Evolutionary conservation across 2,888 invertebrate genomes (phyloP), one percentile per base, ranked within the genome.

Genomic region (Limnephilus auricula): DNA sequence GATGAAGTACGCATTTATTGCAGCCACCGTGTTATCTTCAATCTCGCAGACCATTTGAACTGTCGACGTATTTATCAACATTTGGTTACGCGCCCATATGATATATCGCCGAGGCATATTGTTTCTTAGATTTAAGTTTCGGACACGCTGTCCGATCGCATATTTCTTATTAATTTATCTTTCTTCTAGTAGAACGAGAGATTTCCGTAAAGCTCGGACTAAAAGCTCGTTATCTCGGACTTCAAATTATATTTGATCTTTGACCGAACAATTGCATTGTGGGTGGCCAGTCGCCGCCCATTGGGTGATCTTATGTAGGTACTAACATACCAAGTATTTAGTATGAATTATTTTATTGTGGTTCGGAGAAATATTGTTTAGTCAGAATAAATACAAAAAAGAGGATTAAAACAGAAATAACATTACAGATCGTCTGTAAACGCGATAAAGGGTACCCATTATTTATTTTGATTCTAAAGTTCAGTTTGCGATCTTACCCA

Each of bases 191-290:
- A 15, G 15, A 45, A 15, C 13, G 45, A 45, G 40, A 40, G 34
- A n/a, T 32, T 25, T 18, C n/a, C n/a, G 3, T n/a, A 78, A 18
- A n/a, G 79, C 13, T 89, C 83, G 90, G 90, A 65, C 84, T 2
- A 32, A 18, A 10, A 37, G 82, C 31, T 90, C 82, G 88, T 40
- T n/a, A 30, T 18, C 78, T n/a, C 34, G 25, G 40, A 79, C 40
- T 34, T 83, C 30, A 50, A 90, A 89, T 91, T 88, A 83, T 87
- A 79, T 40, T 84, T 90, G 92, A 92, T 89, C 92, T 90, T 79
- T 92, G 92, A 92, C 90, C 92, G 30, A 85, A 37, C 80, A 65
- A 89, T 92, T 89, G 83, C 92, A 50, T 89, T 87, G 91, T 91
- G 92, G 92, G 92, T 92, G 92, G 92, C 34, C 92, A 83, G 31